Conservation (phyloP, 1,140 invertebrate genomes). For the Apis laboriosa region DNA sequence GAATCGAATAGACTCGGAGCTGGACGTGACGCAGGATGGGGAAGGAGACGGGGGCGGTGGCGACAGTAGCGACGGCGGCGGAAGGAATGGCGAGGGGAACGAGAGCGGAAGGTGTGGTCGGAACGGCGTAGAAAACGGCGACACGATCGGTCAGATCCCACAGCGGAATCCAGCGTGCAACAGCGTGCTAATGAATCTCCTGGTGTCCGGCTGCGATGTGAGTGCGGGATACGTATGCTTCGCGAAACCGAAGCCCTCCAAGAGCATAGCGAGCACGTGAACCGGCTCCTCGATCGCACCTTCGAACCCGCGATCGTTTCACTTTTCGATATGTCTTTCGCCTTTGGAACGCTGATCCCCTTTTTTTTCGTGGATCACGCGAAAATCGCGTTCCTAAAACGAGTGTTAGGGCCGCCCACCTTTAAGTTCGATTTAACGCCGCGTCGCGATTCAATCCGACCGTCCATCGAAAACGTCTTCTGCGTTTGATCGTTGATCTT, state of each 20-base stretch:
- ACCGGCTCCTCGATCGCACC: not conserved
- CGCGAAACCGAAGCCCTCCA: constrained; percentile 83
- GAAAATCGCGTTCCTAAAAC: not conserved
- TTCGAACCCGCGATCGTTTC: not conserved
- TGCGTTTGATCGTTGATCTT: not conserved
- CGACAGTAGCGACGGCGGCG: constrained; percentile 57
- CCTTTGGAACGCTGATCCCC: not conserved
- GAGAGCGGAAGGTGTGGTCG: constrained; percentile 66
- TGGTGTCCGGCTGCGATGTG: constrained; percentile 95
- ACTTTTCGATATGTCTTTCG: not conserved
- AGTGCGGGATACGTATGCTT: constrained; percentile 93
- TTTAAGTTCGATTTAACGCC: not conserved
- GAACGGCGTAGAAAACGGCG: constrained; percentile 70
- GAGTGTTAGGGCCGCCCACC: no score
- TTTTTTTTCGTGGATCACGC: not conserved
- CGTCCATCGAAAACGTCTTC: not conserved
- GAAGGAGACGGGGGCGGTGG: constrained; percentile 52
- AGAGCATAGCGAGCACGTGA: constrained; percentile 76
- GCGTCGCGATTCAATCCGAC: not conserved
- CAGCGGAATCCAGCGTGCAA: constrained; percentile 77
- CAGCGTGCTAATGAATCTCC: constrained; percentile 94
- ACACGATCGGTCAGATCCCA: constrained; percentile 22
- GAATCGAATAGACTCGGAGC: constrained; percentile 25
- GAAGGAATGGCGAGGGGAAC: constrained; percentile 73
- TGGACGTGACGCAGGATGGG: constrained; percentile 12